phyloP scores from a whole-genome alignment of 2,113 vertebrate species.

The Lagenorhynchus albirostris region DNA sequence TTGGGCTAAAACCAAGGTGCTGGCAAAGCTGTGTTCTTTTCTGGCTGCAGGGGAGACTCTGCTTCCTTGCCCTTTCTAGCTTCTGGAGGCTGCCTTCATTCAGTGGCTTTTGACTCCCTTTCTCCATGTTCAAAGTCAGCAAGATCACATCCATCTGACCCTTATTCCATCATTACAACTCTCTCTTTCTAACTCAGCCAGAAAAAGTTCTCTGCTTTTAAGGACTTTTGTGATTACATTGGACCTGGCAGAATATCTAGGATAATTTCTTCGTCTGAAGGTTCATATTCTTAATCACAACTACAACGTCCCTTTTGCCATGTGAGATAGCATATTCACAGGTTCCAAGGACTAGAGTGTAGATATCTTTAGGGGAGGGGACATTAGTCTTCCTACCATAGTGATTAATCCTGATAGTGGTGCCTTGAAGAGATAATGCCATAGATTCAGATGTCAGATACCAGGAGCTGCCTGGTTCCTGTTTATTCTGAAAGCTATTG shows the following conservation, averaged over 20 bases:
- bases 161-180: not conserved
- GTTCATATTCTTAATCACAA: not conserved
- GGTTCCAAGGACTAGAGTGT: not conserved
- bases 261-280: not conserved
- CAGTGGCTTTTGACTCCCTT: not conserved
- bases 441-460: not conserved
- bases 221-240: not conserved
- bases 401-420: not conserved
- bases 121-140: not conserved
- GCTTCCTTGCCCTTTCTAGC: not conserved
- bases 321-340: not conserved
- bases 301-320: not conserved
- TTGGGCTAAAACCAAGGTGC: not conserved
- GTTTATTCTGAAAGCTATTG: not conserved
- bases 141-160: not conserved
- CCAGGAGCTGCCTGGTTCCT: not conserved
- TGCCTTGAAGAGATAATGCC: not conserved
- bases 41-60: not conserved
- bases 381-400: not conserved
- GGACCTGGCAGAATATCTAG: not conserved
- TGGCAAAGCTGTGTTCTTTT: not conserved
- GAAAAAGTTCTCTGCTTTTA: not conserved
- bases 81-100: not conserved
- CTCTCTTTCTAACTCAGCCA: not conserved
- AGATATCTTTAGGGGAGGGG: not conserved